Evolutionary conservation across 2,113 vertebrate genomes (phyloP), one percentile per base, ranked within the genome.

Genomic region (Zapornia atra): DNA sequence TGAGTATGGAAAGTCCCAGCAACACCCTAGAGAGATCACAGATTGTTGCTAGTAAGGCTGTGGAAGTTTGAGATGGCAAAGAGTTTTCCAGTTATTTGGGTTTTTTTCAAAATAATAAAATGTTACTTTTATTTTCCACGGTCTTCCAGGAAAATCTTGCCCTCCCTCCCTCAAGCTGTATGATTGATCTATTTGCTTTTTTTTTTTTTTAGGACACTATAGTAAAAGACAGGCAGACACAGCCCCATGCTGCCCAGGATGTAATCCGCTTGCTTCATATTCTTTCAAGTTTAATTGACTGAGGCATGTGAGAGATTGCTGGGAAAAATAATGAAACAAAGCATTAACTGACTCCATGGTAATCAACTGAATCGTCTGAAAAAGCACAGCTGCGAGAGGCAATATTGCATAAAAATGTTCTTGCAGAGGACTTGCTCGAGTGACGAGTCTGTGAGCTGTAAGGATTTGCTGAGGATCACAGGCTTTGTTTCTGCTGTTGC

Each of bases 341-440:
- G 76, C 85, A 78, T 95, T 68, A 59, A 71, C 63, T 88, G 94
- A 57, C 82, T 97, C 95, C 86, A 50, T 12, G 38, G 56, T 92
- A 94, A 96, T 97, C 85, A 90, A 56, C 59, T 53, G 63, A 92
- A 94, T 80, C 0, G 2, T 83, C 94, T 97, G 93, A 91, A 97
- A 95, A 96, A 22, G 94, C 92, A 93, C 96, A 98, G 97, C 96
- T 98, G 97, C 65, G 21, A 63, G 60, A 13, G 3, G 78, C 88
- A 40, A 59, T 19, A 46, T 24, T 59, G 79, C 69, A 92, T 89
- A 88, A 76, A 94, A 91, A 51, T 72, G 42, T 88, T 94, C 42
- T 80, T 86, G 70, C 89, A 34, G 92, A 92, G 72, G 78, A 40
- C 88, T 94, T 95, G 33, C 86, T 56, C 57, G 86, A 36, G 40